phyloP scores from a whole-genome alignment of 2,888 invertebrate genomes.

The Amorpha juglandis region DNA sequence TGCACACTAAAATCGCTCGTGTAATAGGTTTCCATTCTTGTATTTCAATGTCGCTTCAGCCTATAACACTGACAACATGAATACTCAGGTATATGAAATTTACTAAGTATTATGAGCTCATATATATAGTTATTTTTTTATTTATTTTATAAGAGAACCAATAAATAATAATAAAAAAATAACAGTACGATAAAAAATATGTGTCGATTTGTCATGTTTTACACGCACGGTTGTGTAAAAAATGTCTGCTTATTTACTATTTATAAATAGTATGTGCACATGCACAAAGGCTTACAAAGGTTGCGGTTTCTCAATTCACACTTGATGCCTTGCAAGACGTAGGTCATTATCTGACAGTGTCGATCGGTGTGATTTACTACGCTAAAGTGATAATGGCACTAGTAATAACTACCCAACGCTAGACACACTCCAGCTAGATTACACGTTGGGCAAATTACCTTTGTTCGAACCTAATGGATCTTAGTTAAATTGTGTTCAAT shows the following conservation, averaged over 20 bases:
- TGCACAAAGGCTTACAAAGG: constrained; percentile 47
- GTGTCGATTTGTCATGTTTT: not conserved
- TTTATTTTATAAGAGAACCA: too few relatives aligned
- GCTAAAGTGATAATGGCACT: constrained; percentile 73
- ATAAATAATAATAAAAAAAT: too few relatives aligned
- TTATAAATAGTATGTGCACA: constrained; percentile 31
- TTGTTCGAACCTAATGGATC: constrained; percentile 50
- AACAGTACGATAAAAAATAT: too few relatives aligned
- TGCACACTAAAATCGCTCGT: too few relatives aligned
- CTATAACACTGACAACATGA: too few relatives aligned
- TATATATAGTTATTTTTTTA: too few relatives aligned
- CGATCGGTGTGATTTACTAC: constrained; percentile 70
- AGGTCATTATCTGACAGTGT: constrained; percentile 73
- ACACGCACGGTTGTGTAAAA: not conserved
- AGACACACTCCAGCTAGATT: constrained; percentile 48
- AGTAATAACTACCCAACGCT: constrained; percentile 58
- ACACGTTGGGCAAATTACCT: constrained; percentile 58
- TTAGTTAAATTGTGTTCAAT: constrained; percentile 50
- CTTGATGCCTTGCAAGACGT: constrained; percentile 60
- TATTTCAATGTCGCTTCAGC: too few relatives aligned
- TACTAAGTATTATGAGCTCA: too few relatives aligned
- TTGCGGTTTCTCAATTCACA: constrained; percentile 70
- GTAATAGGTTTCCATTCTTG: too few relatives aligned
- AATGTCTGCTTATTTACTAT: constrained; percentile 6
- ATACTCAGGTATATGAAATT: too few relatives aligned